Evolutionary conservation across 2,888 invertebrate species (phyloP).

Genomic region (Anarsia innoxiella): DNA sequence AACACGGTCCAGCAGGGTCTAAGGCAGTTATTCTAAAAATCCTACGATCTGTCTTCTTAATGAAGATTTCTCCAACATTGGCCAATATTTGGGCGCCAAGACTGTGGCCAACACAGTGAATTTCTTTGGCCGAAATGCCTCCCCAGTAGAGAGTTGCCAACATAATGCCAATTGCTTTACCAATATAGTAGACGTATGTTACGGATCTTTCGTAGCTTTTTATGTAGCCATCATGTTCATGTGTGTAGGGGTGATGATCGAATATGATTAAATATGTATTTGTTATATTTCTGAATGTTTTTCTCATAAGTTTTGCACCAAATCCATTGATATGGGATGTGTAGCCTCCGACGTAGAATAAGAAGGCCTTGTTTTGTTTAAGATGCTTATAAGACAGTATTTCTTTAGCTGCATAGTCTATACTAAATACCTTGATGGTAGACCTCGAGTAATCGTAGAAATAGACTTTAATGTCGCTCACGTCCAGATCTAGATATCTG

Average conservation of each 20-base stretch:
- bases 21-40: conserved; percentile 52
- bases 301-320: conserved; percentile 45
- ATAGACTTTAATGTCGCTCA: conserved; percentile 45
- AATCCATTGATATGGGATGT: conserved; percentile 56
- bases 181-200: conserved; percentile 55
- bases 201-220: conserved; percentile 51
- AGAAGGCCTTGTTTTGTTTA: conserved; percentile 43
- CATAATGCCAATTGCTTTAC: conserved; percentile 48
- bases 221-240: conserved; percentile 42
- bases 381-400: conserved; percentile 39
- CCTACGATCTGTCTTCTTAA: conserved; percentile 37
- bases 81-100: no score
- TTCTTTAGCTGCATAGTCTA: conserved; percentile 40
- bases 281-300: conserved; percentile 44
- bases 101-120: conserved; percentile 60
- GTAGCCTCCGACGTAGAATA: conserved; percentile 56
- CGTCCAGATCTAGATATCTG: conserved; percentile 40
- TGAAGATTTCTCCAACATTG: conserved; percentile 45
- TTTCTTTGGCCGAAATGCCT: conserved; percentile 43
- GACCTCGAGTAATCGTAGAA: conserved; percentile 49
- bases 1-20: conserved; percentile 67
- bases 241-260: conserved; percentile 59
- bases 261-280: conserved; percentile 60
- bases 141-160: conserved; percentile 35
- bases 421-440: conserved; percentile 37